Evolutionary conservation across 2,797 vertebrate species (phyloP).

Genomic region (Sebastolobus alascanus): DNA sequence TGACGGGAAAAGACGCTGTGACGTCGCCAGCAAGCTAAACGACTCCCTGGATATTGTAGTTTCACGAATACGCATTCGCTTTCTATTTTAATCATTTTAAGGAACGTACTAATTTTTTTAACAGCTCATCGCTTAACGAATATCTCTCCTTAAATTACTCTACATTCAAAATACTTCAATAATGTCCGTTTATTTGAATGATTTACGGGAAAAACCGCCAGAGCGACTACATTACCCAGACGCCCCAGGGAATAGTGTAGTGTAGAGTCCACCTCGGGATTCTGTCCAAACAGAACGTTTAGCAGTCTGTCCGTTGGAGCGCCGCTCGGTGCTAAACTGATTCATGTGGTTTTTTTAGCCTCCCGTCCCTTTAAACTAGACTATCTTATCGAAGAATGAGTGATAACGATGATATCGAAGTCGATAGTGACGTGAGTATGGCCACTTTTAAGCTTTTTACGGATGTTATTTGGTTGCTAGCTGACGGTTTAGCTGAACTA

Average conservation of each 20-base stretch:
- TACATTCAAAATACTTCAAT: rapidly evolving
- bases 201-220: rapidly evolving
- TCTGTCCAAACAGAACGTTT: conserved; percentile 79
- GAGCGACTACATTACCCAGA: conserved; percentile 46
- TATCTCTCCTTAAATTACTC: rapidly evolving
- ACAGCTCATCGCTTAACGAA: rapidly evolving
- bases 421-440: conserved; percentile 98
- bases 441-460: conserved; percentile 33
- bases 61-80: neutral
- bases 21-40: neutral
- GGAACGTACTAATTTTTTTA: rapidly evolving
- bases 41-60: conserved; percentile 73
- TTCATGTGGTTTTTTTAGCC: conserved; percentile 85
- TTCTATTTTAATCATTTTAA: rapidly evolving
- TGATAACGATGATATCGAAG: conserved; percentile 99
- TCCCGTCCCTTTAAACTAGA: conserved; percentile 75
- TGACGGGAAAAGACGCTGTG: neutral
- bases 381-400: conserved; percentile 91
- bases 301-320: conserved; percentile 70
- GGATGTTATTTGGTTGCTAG: conserved; percentile 48
- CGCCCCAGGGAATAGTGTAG: conserved; percentile 65
- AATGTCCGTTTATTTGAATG: rapidly evolving
- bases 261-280: conserved; percentile 64
- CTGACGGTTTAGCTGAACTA: conserved; percentile 52
- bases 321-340: conserved; percentile 74